Base-by-base conservation (phyloP, 2,113 vertebrate genomes). In the Murina feae region DNA sequence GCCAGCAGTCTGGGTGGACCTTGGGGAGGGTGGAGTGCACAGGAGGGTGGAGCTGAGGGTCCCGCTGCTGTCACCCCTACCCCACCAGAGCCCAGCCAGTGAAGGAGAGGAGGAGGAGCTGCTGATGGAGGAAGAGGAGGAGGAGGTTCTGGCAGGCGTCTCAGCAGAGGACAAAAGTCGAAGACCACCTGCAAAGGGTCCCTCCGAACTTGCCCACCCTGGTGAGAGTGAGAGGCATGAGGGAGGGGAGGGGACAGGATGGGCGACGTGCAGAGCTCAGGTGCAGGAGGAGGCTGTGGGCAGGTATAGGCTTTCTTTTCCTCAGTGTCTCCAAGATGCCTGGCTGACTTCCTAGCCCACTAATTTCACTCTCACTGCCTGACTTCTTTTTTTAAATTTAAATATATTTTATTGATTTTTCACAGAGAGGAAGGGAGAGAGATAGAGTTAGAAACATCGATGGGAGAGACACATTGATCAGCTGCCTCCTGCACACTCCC, bases 51-150 rank as follows among this genome's bases (percentile, higher is more conserved):
- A 1, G 75, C 51, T 93, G 30, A 95, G 21, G 53, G 21, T 72
- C 10, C 37, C 0, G 8, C 6, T 1, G 2, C 9, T 4, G 14
- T 13, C 5, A 6, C 2, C 7, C 47, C 51, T 0, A 4, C 63
- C 23, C 14, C 9, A 0, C 35, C 97, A 99, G 99, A 99, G 98
- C 89, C 97, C 99, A 69, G 98, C 98, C 92, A 99, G 99, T 0
- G 99, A 99, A 97, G 99, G 99, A 0, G 99, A 99, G 47, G 99
- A 99, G 71, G 99, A 99, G 32, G 99, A 99, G 85, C 93, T 98
- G 95, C 95, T 97, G 1, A 98, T 99, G 28, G 99, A 99, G 2
- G 99, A 99, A 6, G 99, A 99, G 18, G 97, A 97, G 37, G 97
- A 97, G 4, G 97, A 97, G 47, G 78, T 47, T 0, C 93, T 98